Percentiles rank a stretch among this genome's conserved stretches.
Conservation (phyloP, 1,140 invertebrate species). For the Propsilocerus akamusi region DNA sequence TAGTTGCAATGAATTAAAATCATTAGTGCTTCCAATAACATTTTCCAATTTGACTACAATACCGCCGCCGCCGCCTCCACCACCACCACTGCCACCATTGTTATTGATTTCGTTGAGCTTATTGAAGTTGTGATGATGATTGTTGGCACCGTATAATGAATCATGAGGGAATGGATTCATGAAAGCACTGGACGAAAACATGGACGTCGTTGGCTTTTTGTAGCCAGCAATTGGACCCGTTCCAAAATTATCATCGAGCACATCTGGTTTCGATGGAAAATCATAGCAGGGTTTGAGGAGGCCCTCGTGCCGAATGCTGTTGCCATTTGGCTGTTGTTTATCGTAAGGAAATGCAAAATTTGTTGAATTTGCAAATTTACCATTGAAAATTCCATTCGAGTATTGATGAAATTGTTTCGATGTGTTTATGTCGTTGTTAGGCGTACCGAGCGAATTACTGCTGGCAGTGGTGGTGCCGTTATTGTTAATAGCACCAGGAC, state of each 20-base stretch:
- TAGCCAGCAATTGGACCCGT: neutral
- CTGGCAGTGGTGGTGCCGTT: neutral
- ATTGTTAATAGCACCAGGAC: neutral
- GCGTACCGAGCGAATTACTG: too few species aligned
- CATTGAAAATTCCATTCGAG: neutral
- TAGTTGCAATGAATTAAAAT: neutral
- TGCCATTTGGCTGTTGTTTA: neutral
- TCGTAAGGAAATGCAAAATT: constrained; percentile 3
- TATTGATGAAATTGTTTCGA: neutral
- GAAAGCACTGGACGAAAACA: neutral
- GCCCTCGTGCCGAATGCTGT: neutral
- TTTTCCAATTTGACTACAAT: neutral
- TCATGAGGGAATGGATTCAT: constrained; percentile 1
- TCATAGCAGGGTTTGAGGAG: neutral
- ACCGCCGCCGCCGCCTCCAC: neutral
- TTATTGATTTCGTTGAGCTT: constrained; percentile 3
- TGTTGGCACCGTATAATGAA: constrained; percentile 2
- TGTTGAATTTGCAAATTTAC: neutral
- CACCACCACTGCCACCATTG: neutral
- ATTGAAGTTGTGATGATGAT: neutral
- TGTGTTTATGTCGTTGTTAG: neutral
- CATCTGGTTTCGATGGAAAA: neutral
- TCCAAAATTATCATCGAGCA: constrained; percentile 2
- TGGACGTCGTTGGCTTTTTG: neutral
- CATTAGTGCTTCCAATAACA: neutral